phyloP scores from a whole-genome alignment of 2,797 vertebrate species.

The Rhinogobio ventralis region DNA sequence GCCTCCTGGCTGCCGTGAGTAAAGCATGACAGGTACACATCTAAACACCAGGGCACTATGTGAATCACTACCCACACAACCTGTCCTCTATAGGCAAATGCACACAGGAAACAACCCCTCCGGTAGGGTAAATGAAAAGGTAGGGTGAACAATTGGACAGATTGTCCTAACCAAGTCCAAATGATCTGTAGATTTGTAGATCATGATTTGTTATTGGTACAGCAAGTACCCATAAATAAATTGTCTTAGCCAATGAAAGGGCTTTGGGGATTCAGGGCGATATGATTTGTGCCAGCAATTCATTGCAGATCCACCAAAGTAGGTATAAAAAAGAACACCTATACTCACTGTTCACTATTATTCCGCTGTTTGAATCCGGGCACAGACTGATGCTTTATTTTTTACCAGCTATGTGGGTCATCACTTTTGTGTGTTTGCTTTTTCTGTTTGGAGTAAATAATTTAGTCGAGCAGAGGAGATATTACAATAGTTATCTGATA shows the following conservation, averaged over 20 bases:
- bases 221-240: slow-evolving; percentile 3
- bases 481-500: slow-evolving; percentile 18
- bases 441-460: slow-evolving; percentile 21
- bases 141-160: neutral
- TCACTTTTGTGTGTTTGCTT: slow-evolving; percentile 16
- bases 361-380: neutral
- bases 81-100: slow-evolving; percentile 1
- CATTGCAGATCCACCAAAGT: neutral
- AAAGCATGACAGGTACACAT: slow-evolving; percentile 11
- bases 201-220: neutral
- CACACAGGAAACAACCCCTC: neutral
- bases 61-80: neutral
- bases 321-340: neutral
- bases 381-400: slow-evolving; percentile 1
- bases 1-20: neutral
- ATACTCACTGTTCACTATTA: neutral
- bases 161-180: neutral
- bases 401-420: neutral
- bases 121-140: neutral
- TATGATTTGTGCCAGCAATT: neutral
- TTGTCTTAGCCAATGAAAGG: neutral
- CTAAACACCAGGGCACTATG: slow-evolving; percentile 8
- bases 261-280: neutral
- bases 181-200: neutral
- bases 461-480: slow-evolving; percentile 1